Base-by-base conservation (phyloP, 53 echinoderm and acorn worm species). In the Astropecten irregularis region DNA sequence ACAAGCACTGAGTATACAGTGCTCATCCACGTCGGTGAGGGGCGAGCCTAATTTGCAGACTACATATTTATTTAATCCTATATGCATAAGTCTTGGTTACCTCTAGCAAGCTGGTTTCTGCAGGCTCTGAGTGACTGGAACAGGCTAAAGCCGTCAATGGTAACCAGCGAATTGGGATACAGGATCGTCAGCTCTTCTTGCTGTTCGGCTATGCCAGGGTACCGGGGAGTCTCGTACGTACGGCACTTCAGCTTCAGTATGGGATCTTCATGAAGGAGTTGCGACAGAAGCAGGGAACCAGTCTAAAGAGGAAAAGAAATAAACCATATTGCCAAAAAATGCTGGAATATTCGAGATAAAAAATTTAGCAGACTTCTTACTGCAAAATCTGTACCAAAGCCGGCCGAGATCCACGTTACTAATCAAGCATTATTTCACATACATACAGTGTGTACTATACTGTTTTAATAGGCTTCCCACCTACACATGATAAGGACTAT, bases 61-160 rank as follows among this genome's bases (percentile, higher is more conserved):
- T n/a, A n/a, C n/a, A n/a, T n/a, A n/a, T n/a, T n/a, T n/a, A n/a
- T n/a, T n/a, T n/a, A n/a, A n/a, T n/a, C n/a, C n/a, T n/a, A n/a
- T n/a, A n/a, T n/a, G n/a, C n/a, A n/a, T n/a, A n/a, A n/a, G n/a
- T n/a, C n/a, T n/a, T n/a, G n/a, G n/a, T 4, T 82, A 99, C 99
- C 99, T 99, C 92, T 92, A 40, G 94, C 99, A 19, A 99, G 88
- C 49, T 99, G 99, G 72, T 99, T 92, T 33, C 99, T 82, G 71
- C 99, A 99, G 11, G 99, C 99, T 55, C 99, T 65, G n/a, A 99
- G 90, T 0, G 92, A 92, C 69, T 99, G 99, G 35, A 99, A 99
- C 42, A 99, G 88, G 83, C 99, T 99, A 63, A 99, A 99, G 16
- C 99, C 99, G 77, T 99, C 99, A n/a, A 99, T 90, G 33, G 94